Base-by-base conservation (phyloP, 1,140 invertebrate species). In the Apolygus lucorum region DNA sequence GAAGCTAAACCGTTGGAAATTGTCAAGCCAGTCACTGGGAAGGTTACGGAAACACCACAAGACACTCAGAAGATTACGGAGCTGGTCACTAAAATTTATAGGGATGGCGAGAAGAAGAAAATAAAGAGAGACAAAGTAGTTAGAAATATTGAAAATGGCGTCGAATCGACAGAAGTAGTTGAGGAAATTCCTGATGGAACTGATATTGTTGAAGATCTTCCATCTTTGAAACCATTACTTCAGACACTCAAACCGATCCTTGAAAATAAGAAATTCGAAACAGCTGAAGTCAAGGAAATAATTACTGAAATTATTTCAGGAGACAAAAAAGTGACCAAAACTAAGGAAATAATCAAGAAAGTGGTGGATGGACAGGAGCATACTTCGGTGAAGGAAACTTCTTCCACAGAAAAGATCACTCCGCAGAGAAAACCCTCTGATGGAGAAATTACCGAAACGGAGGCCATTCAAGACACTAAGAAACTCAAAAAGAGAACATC, bases 371-470 rank as follows among this genome's bases (percentile, higher is more conserved):
- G 71, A 68, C 65, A 73, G 68, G 68, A 28, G 63, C 26, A 64
- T 42, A 22, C 21, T 49, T 52, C 42, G 13, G 66, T 22, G 34
- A 34, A 28, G 34, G 28, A 68, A 68, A 42, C 14, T 49, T n/a
- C 2, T 2, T 13, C 24, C 34, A 34, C 28, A 14, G 4, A 8
- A 42, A 4, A 4, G 17, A 17, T 42, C 34, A 42, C 34, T 42
- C 34, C 34, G 17, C n/a, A n/a, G n/a, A n/a, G n/a, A n/a, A n/a
- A n/a, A n/a, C n/a, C 4, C 34, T 42, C 4, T 42, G 34, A 42
- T 42, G 34, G 4, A 72, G 73, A 22, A 59, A 70, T 28, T 68
- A 74, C 65, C 74, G 68, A 26, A 21, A 67, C 70, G 14, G 72
- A 72, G 17, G 34, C 34, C 17, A 17, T 8, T 42, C 34, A 42